Percentiles rank a stretch among this genome's conserved stretches.
These are phyloP conservation scores for Temnothorax ravouxi DNA, from an alignment of 2,888 invertebrate genomes.

Conservation along the genomic window DNA sequence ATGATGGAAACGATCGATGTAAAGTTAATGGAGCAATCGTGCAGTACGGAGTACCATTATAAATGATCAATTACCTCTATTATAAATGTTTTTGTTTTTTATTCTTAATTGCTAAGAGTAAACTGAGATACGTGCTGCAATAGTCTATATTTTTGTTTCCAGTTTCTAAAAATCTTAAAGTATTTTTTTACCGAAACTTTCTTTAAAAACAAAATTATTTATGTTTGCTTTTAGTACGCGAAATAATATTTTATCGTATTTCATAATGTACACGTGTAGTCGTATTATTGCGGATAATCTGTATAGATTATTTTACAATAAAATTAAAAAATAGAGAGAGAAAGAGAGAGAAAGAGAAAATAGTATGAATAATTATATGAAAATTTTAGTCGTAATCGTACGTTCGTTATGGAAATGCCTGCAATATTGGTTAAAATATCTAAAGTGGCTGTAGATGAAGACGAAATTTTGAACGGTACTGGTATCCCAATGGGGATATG, in stretches of 20 bases:
- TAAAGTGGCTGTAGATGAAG: conserved; percentile 1
- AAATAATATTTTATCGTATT: neutral
- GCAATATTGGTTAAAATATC: neutral
- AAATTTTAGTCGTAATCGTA: neutral
- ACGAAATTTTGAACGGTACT: conserved; percentile 5
- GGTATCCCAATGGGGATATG: neutral
- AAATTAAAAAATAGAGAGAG: neutral
- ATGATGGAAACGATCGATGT: neutral
- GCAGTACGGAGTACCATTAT: neutral
- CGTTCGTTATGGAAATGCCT: neutral
- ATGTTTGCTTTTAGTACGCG: neutral
- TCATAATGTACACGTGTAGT: neutral
- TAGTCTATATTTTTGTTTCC: neutral
- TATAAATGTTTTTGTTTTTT: neutral
- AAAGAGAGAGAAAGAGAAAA: neutral
- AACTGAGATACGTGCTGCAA: neutral
- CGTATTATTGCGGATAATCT: neutral
- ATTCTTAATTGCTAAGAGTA: neutral
- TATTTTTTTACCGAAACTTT: neutral
- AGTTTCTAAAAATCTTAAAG: neutral
- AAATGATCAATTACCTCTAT: neutral
- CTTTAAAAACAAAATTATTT: neutral
- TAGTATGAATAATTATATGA: neutral
- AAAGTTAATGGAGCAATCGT: neutral
- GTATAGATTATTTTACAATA: neutral